Conservation (phyloP, 2,797 vertebrate genomes). For the Enteromius afrohamiltoni region DNA sequence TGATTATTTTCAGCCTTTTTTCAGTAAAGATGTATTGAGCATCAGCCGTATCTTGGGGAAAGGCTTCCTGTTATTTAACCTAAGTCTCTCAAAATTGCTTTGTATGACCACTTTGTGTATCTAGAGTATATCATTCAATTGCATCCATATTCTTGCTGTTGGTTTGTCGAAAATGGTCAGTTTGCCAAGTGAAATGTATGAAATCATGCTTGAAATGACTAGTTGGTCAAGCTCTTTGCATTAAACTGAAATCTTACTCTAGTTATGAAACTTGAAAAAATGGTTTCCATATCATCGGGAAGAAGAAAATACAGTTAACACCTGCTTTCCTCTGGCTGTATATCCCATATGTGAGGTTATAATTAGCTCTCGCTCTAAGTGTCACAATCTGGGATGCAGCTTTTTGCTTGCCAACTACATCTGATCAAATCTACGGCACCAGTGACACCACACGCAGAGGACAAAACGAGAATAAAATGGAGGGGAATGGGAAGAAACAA, state of each 20-base stretch:
- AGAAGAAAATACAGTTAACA: slow-evolving; percentile 33
- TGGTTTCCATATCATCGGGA: background rate
- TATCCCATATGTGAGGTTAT: slow-evolving; percentile 64
- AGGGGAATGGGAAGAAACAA: background rate
- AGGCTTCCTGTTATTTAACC: background rate
- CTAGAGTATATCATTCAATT: background rate
- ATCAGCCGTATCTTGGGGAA: background rate
- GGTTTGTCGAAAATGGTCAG: background rate
- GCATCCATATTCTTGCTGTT: background rate
- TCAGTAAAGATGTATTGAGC: background rate
- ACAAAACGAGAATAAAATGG: slow-evolving; percentile 18
- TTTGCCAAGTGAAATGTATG: background rate
- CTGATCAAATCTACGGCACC: slow-evolving; percentile 65
- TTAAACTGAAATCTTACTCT: background rate
- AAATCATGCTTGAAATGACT: background rate
- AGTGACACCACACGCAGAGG: slow-evolving; percentile 54
- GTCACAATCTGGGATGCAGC: slow-evolving; percentile 70
- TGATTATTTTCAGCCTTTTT: slow-evolving; percentile 14
- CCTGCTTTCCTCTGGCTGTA: slow-evolving; percentile 45
- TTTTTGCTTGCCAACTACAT: slow-evolving; percentile 66
- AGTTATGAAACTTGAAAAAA: background rate
- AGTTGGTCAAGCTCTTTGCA: background rate
- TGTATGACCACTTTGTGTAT: background rate
- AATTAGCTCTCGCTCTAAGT: slow-evolving; percentile 71
- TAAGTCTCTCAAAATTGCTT: background rate